Base-by-base conservation (phyloP, 2,888 invertebrate species). In the Euzophera pinguis region DNA sequence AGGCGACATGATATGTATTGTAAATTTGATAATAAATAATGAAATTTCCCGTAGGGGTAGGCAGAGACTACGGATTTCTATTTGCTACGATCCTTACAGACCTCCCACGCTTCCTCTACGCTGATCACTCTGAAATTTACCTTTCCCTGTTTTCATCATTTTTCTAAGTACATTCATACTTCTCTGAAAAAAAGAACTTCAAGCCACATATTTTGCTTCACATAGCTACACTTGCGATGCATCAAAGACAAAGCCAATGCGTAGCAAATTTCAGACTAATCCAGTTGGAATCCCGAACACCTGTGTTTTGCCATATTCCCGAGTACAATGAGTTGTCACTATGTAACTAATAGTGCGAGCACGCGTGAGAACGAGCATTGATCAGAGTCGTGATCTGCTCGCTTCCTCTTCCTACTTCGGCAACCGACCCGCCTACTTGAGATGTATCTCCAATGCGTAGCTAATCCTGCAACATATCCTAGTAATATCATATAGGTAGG, bases 361-460 rank as follows among this genome's bases (percentile, higher is more conserved):
- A 74, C 71, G 80, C 73, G 66, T 77, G 72, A 64, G 74, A 75
- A 75, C 47, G 22, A 49, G 54, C 72, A 63, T 73, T 76, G 77
- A 73, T 75, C 75, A 61, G 61, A 66, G 63, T 69, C 68, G 66
- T 63, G 68, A 60, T 62, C 56, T 54, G n/a, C 16, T 22, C 45
- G 55, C 67, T 81, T 79, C 79, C 79, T 75, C 69, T 80, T 78
- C 79, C 81, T 76, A 53, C 50, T 50, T 14, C 5, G 16, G 1
- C 42, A 32, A 8, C 13, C 12, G 4, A 14, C 16, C 45, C 32
- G 34, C 14, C 45, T 16, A 32, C 16, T 45, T 45, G 45, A 32
- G 45, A 14, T 14, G 32, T 32, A 14, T 45, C 32, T 45, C 45
- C 45, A 45, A 16, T 34, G 32, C 32, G 45, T 32, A 45, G 32